Base-by-base conservation (phyloP, 1,140 invertebrate genomes). In the Himalopsyche phryganea region DNA sequence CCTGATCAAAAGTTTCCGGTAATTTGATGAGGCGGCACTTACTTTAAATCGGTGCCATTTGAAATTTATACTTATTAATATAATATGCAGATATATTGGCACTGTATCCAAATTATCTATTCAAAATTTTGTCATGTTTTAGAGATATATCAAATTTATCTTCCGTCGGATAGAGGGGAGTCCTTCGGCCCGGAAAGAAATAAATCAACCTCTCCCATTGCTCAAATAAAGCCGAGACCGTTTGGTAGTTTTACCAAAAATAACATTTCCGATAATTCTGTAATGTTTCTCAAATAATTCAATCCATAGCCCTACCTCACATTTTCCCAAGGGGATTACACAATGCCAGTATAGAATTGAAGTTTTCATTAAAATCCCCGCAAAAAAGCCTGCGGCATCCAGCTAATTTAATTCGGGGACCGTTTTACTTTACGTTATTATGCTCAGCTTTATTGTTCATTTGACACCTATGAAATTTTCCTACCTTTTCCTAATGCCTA, bases 311-410 rank as follows among this genome's bases (percentile, higher is more conserved):
- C 10, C 42, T 15, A 19, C 18, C 42, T 15, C 18, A 10, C 17
- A 17, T 20, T 15, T 5, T 5, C 14, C 23, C 23, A 6, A 15
- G 10, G 42, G 42, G 42, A 17, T 19, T 11, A 19, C 18, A 45
- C 18, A 45, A 45, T 45, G 42, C 14, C 42, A 11, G n/a, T 17
- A 45, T 45, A 15, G 42, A 45, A 45, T 45, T 45, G 17, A 45
- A 45, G 42, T 45, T 45, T 45, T 45, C 42, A 45, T 45, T 19
- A 45, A 17, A 19, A 11, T 17, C 42, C 42, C 18, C 13, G 5
- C n/a, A n/a, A 45, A 45, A 42, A 45, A 45, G 6, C 42, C 42
- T 11, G 42, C 13, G 42, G 38, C n/a, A 40, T 40, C 15, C 11
- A 15, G n/a, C 38, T n/a, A 45, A 45, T 45, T 45, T 45, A 11